Evolutionary conservation across 2,888 invertebrate genomes (phyloP), one percentile per base, ranked within the genome.

Genomic region (Oligia fasciuncula): DNA sequence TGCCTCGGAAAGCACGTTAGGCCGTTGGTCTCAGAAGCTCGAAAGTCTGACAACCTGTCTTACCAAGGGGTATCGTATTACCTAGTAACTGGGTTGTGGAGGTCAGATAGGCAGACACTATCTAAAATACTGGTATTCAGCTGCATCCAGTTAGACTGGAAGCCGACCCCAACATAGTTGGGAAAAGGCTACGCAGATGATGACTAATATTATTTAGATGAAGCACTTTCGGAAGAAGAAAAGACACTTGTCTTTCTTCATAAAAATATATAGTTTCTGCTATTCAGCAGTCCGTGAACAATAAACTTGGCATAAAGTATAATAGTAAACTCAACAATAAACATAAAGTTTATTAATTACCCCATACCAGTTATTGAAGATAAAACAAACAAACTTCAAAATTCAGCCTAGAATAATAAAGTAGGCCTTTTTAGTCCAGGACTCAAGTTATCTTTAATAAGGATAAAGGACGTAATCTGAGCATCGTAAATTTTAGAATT

Each of bases 301-400:
- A 71, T 73, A 51, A n/a, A n/a, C 77, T 75, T 76, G 51, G 80
- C 29, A 67, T 63, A 75, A 68, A 81, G 54, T 79, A 29, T 29
- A 29, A 29, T 29, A 79, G 40, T 76, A 76, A 86, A 71, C 65
- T 76, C 62, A 14, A 54, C 35, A 75, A 79, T 81, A 75, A 87
- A 87, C 68, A 63, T 60, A 69, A 80, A 87, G 40, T 86, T 83
- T 83, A 88, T 76, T 63, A 75, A 69, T 73, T 71, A 71, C 57
- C 66, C 19, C 14, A 19, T 43, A 77, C 43, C 29, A 70, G 81
- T 75, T 77, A 87, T 75, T 60, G 63, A 40, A 75, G 35, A 67
- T 79, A 51, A 83, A 86, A 86, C 75, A 79, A 40, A 76, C 70
- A 79, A 40, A 73, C 70, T 62, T 43, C 43, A 57, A 68, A 57